These are phyloP conservation scores for Hydrochoerus hydrochaeris DNA, from an alignment of 2,113 vertebrate species.

Conservation along the genomic window DNA sequence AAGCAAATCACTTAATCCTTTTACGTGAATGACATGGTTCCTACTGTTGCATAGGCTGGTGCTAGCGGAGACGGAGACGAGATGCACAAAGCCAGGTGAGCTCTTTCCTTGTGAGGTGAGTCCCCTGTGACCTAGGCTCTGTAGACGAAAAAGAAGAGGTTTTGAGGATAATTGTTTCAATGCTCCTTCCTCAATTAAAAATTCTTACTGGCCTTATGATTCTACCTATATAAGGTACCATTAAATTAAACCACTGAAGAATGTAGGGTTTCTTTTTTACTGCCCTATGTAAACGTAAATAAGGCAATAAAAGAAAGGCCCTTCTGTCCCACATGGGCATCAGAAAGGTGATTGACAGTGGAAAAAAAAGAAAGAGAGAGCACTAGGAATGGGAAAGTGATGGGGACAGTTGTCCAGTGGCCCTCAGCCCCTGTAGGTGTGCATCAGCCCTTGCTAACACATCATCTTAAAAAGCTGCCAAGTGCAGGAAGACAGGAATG, in stretches of 20 bases:
- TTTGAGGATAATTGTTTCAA: not conserved
- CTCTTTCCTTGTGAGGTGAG: not conserved
- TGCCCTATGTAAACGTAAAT: not conserved
- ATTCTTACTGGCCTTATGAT: not conserved
- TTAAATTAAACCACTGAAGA: constrained; percentile 35
- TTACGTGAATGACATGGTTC: not conserved
- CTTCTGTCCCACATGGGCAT: not conserved
- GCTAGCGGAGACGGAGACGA: not conserved
- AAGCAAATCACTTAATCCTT: not conserved
- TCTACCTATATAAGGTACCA: not conserved
- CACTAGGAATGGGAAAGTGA: not conserved
- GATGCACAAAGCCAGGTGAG: not conserved
- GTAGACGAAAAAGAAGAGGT: not conserved
- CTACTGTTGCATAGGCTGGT: not conserved
- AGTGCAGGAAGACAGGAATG: not conserved
- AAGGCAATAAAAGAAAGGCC: not conserved
- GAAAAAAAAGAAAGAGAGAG: not conserved
- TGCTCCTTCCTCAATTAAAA: constrained; percentile 28
- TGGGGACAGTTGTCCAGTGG: not conserved
- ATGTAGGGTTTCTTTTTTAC: not conserved
- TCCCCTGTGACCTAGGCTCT: not conserved
- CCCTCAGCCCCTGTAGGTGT: too few relatives aligned
- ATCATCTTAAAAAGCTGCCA: not conserved
- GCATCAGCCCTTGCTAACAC: not conserved
- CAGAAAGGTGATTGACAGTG: not conserved